These are phyloP conservation scores for Tachycineta bicolor DNA, from an alignment of 2,113 vertebrate species.

Conservation along the genomic window DNA sequence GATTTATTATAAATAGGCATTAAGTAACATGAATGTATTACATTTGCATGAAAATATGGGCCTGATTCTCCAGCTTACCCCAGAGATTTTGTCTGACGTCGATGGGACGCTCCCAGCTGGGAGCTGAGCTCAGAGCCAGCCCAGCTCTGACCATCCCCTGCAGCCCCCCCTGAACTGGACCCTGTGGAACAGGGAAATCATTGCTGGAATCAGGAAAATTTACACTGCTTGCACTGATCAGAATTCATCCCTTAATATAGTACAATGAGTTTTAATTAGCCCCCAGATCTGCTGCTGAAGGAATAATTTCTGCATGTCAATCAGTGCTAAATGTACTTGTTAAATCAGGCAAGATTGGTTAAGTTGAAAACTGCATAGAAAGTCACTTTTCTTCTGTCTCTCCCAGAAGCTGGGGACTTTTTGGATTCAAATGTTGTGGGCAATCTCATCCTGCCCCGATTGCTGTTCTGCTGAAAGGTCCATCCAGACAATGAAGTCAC, in stretches of 20 bases:
- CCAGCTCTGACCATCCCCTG: not conserved
- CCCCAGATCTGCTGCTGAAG: constrained; percentile 44
- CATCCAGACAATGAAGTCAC: not conserved
- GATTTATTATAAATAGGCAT: constrained; percentile 71
- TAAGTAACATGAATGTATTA: constrained; percentile 43
- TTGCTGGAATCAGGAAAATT: not conserved
- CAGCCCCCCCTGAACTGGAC: not conserved
- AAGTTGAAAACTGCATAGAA: not conserved
- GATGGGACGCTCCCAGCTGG: accelerated
- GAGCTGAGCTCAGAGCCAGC: not conserved
- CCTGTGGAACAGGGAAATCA: not conserved
- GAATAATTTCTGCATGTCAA: constrained; percentile 46
- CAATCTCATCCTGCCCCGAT: not conserved
- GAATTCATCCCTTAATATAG: constrained; percentile 8
- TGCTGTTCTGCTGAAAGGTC: not conserved
- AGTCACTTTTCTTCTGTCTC: not conserved
- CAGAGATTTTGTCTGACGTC: not conserved
- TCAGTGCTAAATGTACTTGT: not conserved
- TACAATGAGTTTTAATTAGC: constrained; percentile 51
- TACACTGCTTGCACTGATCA: not conserved
- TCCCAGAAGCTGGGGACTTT: not conserved
- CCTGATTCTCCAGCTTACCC: not conserved
- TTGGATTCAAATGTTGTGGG: not conserved
- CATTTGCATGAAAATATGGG: constrained; percentile 52
- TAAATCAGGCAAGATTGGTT: not conserved